Base-by-base conservation (phyloP, 2,888 invertebrate species). In the Mythimna ferrago region DNA sequence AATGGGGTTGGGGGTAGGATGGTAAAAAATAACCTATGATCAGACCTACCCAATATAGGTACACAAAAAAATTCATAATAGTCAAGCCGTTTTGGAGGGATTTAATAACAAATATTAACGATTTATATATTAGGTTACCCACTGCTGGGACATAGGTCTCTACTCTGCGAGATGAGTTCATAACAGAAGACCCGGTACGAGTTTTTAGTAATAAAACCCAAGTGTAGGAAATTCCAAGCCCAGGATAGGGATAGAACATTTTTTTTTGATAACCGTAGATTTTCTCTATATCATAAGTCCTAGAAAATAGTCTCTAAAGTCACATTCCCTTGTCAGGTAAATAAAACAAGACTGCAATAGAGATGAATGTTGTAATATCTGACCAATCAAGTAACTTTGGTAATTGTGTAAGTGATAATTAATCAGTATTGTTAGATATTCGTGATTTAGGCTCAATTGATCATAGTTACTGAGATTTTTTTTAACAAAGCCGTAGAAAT, bases 291-390 rank as follows among this genome's bases (percentile, higher is more conserved):
- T 1, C 2, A 11, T 76, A 76, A 69, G 63, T 60, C 38, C 32
- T 76, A 70, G 76, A 48, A 76, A 54, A 51, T 69, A 63, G 57
- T 66, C 61, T 76, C 51, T 71, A 6, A 57, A 53, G 26, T 66
- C 78, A 44, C 78, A 78, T 77, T 77, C 76, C 76, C 65, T 66
- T 63, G 78, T 77, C 76, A 78, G 64, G 65, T 68, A 66, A 68
- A 65, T 68, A 62, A 78, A 78, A 78, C 67, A 78, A 78, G 73
- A 78, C 79, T 78, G 78, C 78, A 78, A 78, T 78, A 78, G 73
- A 78, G 61, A 76, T 44, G 71, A 71, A 77, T 66, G 76, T 78
- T 66, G 14, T 71, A 57, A 71, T 78, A 66, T 70, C 77, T 63
- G 76, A 77, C 76, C 76, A 77, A 77, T 77, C 65, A 71, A 54